Evolutionary conservation across 2,113 vertebrate genomes (phyloP).

Genomic region (Anguilla rostrata): DNA sequence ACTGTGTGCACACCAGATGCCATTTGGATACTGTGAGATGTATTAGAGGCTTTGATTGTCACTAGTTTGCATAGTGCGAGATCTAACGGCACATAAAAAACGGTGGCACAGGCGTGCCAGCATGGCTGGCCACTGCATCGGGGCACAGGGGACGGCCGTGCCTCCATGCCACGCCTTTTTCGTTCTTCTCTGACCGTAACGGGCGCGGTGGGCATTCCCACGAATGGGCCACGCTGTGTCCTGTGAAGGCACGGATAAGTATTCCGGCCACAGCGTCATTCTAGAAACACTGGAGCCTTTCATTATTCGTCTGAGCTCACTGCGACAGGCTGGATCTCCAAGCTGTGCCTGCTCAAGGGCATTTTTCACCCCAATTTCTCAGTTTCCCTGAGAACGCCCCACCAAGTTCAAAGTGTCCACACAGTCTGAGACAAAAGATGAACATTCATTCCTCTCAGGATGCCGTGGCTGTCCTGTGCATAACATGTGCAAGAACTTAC

Average conservation of each 20-base stretch:
- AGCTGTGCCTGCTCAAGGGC: conserved; percentile 1
- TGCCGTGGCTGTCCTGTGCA: neutral
- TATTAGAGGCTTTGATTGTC: conserved; percentile 29
- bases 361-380: conserved; percentile 13
- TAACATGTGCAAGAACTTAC: neutral
- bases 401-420: neutral
- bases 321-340: conserved; percentile 49
- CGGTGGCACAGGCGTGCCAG: conserved; percentile 17
- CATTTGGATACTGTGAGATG: conserved; percentile 44
- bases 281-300: conserved; percentile 58
- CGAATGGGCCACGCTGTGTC: conserved; percentile 33
- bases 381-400: neutral
- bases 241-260: conserved; percentile 38
- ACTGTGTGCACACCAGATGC: conserved; percentile 40
- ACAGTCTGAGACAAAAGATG: neutral
- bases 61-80: conserved; percentile 51
- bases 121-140: conserved; percentile 12
- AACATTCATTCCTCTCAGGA: neutral
- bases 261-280: conserved; percentile 34
- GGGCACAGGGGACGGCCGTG: conserved; percentile 21
- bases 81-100: conserved; percentile 48
- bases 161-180: conserved; percentile 33
- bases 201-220: conserved; percentile 31
- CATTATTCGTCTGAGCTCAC: conserved; percentile 38
- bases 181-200: conserved; percentile 31